phyloP scores from a whole-genome alignment of 2,888 invertebrate genomes.

The Encarsia formosa region DNA sequence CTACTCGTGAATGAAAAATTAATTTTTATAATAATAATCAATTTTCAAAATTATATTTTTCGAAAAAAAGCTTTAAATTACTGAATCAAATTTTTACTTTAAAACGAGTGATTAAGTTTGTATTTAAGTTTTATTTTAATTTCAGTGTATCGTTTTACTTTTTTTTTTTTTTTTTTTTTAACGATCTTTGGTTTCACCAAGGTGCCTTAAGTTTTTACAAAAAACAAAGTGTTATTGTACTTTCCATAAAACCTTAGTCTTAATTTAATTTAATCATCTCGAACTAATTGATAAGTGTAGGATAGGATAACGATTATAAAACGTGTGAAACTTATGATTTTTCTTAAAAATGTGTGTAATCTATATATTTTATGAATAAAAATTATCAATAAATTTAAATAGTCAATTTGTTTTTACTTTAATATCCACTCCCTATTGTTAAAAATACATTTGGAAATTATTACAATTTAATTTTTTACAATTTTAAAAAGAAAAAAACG shows the following conservation, averaged over 20 bases:
- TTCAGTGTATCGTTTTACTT: conserved; percentile 2
- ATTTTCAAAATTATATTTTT: background rate
- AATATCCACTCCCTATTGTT: too few relatives aligned
- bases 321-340: conserved; percentile 41
- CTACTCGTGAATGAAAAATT: background rate
- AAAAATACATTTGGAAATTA: too few relatives aligned
- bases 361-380: conserved; percentile 27
- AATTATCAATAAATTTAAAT: conserved; percentile 11
- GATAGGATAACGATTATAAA: conserved; percentile 38
- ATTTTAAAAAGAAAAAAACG: too few relatives aligned
- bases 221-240: conserved; percentile 32
- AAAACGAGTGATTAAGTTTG: conserved; percentile 17
- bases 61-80: too few relatives aligned
- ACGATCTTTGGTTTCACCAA: conserved; percentile 37
- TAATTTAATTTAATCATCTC: conserved; percentile 4
- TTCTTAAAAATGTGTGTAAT: conserved; percentile 37
- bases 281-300: conserved; percentile 8
- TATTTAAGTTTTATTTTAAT: conserved; percentile 4
- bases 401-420: too few relatives aligned
- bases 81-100: conserved; percentile 21
- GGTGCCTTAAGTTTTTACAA: conserved; percentile 33
- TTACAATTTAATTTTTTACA: too few relatives aligned
- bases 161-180: conserved; percentile 13
- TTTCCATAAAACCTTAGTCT: conserved; percentile 33
- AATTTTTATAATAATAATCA: too few relatives aligned